These are phyloP conservation scores for Caenorhabditis plicata DNA, from an alignment of 2,888 invertebrate genomes.

Conservation along the genomic window DNA sequence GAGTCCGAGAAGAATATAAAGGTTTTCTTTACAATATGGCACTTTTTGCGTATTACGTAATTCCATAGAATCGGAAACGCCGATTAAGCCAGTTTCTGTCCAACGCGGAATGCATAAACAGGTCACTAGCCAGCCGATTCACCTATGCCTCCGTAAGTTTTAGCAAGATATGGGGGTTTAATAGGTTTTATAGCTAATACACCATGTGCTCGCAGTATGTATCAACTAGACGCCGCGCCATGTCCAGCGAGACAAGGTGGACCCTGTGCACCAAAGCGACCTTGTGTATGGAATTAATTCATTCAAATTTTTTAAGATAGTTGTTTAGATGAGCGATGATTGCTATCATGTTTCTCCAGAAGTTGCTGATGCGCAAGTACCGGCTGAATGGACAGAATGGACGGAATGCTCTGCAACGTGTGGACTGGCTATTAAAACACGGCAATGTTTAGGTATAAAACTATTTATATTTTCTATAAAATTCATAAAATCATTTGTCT, in stretches of 20 bases:
- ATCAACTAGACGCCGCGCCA: slow-evolving; percentile 36
- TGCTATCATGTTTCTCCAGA: slow-evolving; percentile 35
- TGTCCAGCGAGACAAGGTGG: slow-evolving; percentile 50
- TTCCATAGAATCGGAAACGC: no score
- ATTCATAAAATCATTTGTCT: no score
- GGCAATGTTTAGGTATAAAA: slow-evolving; percentile 43
- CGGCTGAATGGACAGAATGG: slow-evolving; percentile 49
- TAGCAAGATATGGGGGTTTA: no score
- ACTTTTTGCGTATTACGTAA: no score
- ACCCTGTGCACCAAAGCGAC: slow-evolving; percentile 47
- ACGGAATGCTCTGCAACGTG: slow-evolving; percentile 40
- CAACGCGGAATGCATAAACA: no score
- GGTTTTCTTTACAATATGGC: no score
- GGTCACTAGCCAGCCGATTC: no score
- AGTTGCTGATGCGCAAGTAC: slow-evolving; percentile 7
- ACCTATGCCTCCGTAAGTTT: no score
- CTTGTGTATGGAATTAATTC: slow-evolving; percentile 34
- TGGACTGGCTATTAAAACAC: slow-evolving; percentile 35
- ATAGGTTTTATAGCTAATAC: slow-evolving; percentile 33
- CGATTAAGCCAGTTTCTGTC: no score
- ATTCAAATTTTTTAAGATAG: neutral
- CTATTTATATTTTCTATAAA: no score
- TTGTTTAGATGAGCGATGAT: slow-evolving; percentile 27
- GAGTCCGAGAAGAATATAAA: neutral
- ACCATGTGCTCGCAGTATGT: slow-evolving; percentile 25